phyloP scores from a whole-genome alignment of 2,888 invertebrate genomes.

The Anthophora plumipes region DNA sequence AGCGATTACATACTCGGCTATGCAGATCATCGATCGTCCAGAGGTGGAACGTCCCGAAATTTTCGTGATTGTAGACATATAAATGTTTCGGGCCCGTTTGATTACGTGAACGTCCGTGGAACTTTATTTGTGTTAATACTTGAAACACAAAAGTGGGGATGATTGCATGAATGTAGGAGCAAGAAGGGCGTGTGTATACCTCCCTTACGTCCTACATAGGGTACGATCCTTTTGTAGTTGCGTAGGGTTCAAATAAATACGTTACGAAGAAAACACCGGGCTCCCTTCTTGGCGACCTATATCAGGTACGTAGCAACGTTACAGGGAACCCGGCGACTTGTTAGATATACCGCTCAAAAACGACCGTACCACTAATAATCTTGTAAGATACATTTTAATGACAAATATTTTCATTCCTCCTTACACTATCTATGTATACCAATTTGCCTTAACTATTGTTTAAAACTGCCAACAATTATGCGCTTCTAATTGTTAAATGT shows the following conservation, averaged over 20 bases:
- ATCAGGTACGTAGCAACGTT: slow-evolving; percentile 67
- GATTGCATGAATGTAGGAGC: slow-evolving; percentile 42
- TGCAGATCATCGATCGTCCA: slow-evolving; percentile 94
- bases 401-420: not conserved
- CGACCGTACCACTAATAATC: not conserved
- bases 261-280: slow-evolving; percentile 83
- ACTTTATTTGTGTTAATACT: slow-evolving; percentile 61
- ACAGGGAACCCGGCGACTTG: slow-evolving; percentile 15
- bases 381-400: not conserved
- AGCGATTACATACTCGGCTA: slow-evolving; percentile 99
- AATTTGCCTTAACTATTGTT: not conserved
- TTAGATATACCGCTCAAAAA: not conserved
- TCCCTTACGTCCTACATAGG: slow-evolving; percentile 75
- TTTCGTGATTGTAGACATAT: slow-evolving; percentile 99
- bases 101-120: slow-evolving; percentile 63
- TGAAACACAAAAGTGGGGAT: slow-evolving; percentile 64
- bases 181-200: slow-evolving; percentile 64
- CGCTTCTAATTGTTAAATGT: not conserved
- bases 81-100: slow-evolving; percentile 71
- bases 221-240: slow-evolving; percentile 81
- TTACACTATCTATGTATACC: not conserved
- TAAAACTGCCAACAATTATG: too few relatives aligned
- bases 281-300: slow-evolving; percentile 75
- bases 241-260: slow-evolving; percentile 83
- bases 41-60: slow-evolving; percentile 92